Base-by-base conservation (phyloP, 2,113 vertebrate genomes). In the Antechinus flavipes region DNA sequence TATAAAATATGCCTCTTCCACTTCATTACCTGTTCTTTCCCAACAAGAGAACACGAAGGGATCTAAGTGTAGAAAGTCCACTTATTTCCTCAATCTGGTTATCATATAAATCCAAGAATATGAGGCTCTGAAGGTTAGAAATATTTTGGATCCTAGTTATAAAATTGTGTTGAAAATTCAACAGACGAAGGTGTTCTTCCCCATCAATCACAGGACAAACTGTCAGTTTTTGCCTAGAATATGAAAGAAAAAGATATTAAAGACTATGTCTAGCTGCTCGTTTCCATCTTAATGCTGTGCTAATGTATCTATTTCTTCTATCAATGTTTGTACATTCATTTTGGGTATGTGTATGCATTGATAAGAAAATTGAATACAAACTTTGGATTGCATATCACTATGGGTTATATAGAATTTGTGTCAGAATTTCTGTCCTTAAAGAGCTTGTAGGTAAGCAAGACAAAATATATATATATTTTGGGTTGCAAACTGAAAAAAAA, bases 111-210 rank as follows among this genome's bases (percentile, higher is more conserved):
- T 99, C 99, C 95, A 99, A 98, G 98, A 99, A 99, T 97, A 99
- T 98, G n/a, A 99, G 99, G n/a, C 98, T 98, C 27, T 99, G 99
- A 68, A 99, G 98, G 94, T 99, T 99, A 94, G 99, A 99, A 96
- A 99, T 97, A 97, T 99, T 99, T 95, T 99, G 99, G 95, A 99
- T 99, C 84, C 96, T 98, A 90, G 99, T 99, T 98, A 99, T 99
- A 90, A 98, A 99, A 98, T 99, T 99, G 97, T 99, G 99, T 90
- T 99, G 99, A 91, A 99, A 99, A 98, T 99, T 99, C 95, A 99
- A 97, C 89, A 99, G 97, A 35, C 99, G 99, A 89, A 99, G 99
- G 50, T 99, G 98, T 89, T 99, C 99, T 97, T 99, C 98, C 25
- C 98, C 98, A 35, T 98, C 98, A 11, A 99, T 99, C 95, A 99